Evolutionary conservation across 2,888 invertebrate species (phyloP).

Genomic region (Dermolepida albohirtum): DNA sequence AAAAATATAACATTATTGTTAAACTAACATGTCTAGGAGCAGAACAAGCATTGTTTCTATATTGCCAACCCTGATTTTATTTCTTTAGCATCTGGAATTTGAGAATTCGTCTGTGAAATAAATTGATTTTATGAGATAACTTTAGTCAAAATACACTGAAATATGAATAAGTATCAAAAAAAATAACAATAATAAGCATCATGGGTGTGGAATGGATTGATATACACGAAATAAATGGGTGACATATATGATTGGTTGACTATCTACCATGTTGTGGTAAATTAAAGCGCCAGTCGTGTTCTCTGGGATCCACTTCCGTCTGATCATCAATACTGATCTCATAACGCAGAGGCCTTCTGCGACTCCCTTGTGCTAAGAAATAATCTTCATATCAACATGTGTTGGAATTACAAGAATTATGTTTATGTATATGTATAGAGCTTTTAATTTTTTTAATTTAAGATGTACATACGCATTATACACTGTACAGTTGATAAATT

Average conservation of each 20-base stretch:
- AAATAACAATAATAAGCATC: conserved; percentile 30
- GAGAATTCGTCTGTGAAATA: no score
- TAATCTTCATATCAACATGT: conserved; percentile 29
- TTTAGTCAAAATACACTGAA: neutral
- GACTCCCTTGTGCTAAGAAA: conserved; percentile 60
- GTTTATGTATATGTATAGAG: no score
- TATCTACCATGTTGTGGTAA: conserved; percentile 65
- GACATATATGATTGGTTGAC: conserved; percentile 46
- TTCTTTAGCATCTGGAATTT: no score
- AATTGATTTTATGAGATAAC: conserved; percentile 13
- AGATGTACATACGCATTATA: no score
- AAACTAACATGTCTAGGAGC: no score
- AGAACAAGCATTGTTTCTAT: no score
- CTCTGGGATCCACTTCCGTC: conserved; percentile 68
- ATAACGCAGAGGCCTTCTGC: conserved; percentile 65
- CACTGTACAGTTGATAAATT: no score
- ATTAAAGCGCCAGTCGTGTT: conserved; percentile 70
- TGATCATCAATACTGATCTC: conserved; percentile 70
- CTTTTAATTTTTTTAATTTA: no score
- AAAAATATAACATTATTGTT: no score
- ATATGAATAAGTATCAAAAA: conserved; percentile 8
- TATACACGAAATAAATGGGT: conserved; percentile 26
- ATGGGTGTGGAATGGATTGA: conserved; percentile 26
- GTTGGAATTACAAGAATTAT: conserved; percentile 17
- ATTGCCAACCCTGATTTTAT: no score